These are phyloP conservation scores for Melanchra persicariae DNA, from an alignment of 2,888 invertebrate genomes.

Conservation along the genomic window DNA sequence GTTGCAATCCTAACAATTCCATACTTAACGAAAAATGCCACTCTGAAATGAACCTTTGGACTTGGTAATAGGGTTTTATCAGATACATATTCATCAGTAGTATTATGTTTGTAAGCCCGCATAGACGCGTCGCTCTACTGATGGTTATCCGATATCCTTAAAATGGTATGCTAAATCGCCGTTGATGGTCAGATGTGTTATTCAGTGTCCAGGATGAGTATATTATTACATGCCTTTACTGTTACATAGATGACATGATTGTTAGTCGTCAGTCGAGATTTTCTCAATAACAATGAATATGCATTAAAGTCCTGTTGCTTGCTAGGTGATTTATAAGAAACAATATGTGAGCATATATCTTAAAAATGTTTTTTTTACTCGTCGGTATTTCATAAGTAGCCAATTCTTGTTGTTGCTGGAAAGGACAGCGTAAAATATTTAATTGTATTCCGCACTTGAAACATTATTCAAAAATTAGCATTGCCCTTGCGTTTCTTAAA, in stretches of 20 bases:
- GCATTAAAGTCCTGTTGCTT: constrained; percentile 7
- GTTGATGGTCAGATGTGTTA: constrained; percentile 70
- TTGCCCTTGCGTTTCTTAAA: constrained; percentile 12
- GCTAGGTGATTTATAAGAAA: constrained; percentile 14
- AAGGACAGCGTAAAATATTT: background rate
- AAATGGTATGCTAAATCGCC: constrained; percentile 68
- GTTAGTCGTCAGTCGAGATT: constrained; percentile 30
- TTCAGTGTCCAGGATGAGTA: constrained; percentile 62
- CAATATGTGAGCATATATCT: background rate
- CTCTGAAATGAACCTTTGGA: constrained; percentile 52
- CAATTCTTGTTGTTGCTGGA: background rate
- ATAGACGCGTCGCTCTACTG: constrained; percentile 67
- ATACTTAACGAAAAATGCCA: background rate
- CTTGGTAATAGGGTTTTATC: constrained; percentile 36
- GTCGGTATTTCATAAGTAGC: background rate
- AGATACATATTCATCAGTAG: constrained; percentile 18
- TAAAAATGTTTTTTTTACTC: background rate
- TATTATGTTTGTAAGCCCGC: constrained; percentile 50
- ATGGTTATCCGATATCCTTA: constrained; percentile 74
- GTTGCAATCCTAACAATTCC: constrained; percentile 54
- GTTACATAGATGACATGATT: constrained; percentile 55
- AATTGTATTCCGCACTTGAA: background rate
- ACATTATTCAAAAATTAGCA: constrained; percentile 4
- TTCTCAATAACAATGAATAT: constrained; percentile 37
- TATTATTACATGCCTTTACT: constrained; percentile 49